phyloP scores from a whole-genome alignment of 2,113 vertebrate species.

The Salvelinus namaycush region DNA sequence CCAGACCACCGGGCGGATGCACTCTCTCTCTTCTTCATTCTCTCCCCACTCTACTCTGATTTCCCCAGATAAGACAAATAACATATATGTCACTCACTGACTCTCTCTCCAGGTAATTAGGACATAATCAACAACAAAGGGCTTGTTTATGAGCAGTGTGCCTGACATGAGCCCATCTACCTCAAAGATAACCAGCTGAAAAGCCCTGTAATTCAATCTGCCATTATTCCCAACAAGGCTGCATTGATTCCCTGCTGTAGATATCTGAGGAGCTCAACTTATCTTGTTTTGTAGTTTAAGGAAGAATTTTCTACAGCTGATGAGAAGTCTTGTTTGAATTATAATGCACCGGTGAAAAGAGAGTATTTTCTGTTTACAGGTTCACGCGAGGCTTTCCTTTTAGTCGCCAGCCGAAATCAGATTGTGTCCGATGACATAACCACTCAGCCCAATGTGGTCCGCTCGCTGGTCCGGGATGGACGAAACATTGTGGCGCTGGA shows the following conservation, averaged over 20 bases:
- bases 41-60: conserved; percentile 70
- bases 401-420: conserved; percentile 91
- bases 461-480: conserved; percentile 84
- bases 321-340: conserved; percentile 40
- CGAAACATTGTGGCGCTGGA: conserved; percentile 90
- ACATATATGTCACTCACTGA: conserved; percentile 79
- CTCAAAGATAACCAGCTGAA: conserved; percentile 69
- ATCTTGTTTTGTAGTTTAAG: conserved; percentile 45
- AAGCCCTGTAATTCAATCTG: conserved; percentile 69
- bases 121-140: conserved; percentile 76
- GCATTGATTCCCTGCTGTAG: conserved; percentile 58
- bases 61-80: conserved; percentile 80
- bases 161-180: conserved; percentile 70
- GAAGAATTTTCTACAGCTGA: conserved; percentile 30
- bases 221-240: conserved; percentile 62
- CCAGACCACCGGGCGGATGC: conserved; percentile 30
- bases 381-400: conserved; percentile 79
- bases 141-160: conserved; percentile 71
- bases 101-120: conserved; percentile 72
- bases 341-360: conserved; percentile 34
- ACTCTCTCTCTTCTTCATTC: conserved; percentile 26
- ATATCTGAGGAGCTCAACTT: conserved; percentile 56
- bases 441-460: conserved; percentile 80
- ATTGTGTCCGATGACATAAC: conserved; percentile 89
- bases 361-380: conserved; percentile 71